Evolutionary conservation across 2,888 invertebrate genomes (phyloP).

Genomic region (Agrenia bidenticulata): DNA sequence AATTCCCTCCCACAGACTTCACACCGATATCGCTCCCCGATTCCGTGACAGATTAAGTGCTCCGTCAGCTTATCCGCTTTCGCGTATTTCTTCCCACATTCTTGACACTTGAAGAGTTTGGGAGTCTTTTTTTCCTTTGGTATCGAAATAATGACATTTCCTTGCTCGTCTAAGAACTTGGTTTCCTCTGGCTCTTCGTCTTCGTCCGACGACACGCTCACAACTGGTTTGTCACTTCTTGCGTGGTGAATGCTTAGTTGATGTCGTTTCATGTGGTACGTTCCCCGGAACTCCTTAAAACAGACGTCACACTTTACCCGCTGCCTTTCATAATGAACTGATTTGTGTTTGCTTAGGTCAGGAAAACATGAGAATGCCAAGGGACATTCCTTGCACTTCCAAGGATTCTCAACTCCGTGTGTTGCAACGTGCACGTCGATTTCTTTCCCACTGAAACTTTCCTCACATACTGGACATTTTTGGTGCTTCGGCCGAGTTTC

Average conservation of each 20-base stretch:
- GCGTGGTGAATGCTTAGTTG: constrained; percentile 4
- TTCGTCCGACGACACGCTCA: not conserved
- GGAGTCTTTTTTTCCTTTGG: not conserved
- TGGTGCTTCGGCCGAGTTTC: not conserved
- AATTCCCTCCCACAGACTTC: constrained; percentile 10
- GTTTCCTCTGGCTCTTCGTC: not conserved
- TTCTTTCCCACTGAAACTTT: not conserved
- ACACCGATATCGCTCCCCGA: constrained; percentile 9
- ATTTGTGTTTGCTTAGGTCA: not conserved
- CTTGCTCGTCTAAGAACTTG: not conserved
- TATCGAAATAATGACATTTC: not conserved
- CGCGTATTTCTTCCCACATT: constrained; percentile 2
- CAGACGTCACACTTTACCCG: not conserved
- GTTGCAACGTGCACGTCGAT: not conserved
- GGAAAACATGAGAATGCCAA: not conserved
- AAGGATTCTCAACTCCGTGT: constrained; percentile 1
- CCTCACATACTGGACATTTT: constrained; percentile 8
- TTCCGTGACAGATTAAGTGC: constrained; percentile 14
- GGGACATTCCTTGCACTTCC: constrained; percentile 5
- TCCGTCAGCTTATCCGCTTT: not conserved
- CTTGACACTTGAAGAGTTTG: constrained; percentile 4
- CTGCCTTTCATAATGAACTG: not conserved
- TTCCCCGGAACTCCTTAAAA: not conserved
- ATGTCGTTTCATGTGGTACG: constrained; percentile 1
- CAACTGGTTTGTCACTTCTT: not conserved